phyloP scores from a whole-genome alignment of 2,888 invertebrate species.

The Heliconius erato region DNA sequence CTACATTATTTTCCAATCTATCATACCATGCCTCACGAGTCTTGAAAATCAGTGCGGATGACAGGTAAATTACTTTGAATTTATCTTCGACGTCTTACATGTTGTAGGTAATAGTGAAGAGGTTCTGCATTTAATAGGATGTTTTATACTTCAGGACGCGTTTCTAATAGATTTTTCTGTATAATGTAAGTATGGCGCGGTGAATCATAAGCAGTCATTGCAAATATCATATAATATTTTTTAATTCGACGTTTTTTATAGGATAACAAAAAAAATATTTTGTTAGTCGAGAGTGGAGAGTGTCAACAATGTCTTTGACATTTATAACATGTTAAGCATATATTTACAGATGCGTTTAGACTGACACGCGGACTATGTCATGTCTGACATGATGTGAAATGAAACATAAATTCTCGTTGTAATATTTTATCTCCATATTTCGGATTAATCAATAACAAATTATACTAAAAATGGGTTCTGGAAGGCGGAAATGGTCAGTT shows the following conservation, averaged over 20 bases:
- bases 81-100: conserved; percentile 13
- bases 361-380: neutral
- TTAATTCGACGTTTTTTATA: neutral
- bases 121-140: conserved; percentile 5
- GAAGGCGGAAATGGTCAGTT: neutral
- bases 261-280: neutral
- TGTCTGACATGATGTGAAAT: neutral
- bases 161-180: neutral
- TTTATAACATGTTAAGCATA: too few relatives aligned
- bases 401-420: neutral
- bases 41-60: conserved; percentile 16
- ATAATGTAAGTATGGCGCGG: neutral
- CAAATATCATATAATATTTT: neutral
- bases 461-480: neutral
- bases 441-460: neutral
- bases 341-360: neutral
- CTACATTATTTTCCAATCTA: neutral
- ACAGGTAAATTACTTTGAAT: conserved; percentile 21
- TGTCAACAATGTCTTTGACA: too few relatives aligned
- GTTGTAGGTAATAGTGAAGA: neutral
- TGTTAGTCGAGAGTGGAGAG: neutral
- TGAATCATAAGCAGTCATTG: neutral
- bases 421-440: neutral
- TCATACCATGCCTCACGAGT: neutral
- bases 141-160: neutral